phyloP scores from a whole-genome alignment of 2,113 vertebrate species.

The Tachycineta bicolor region DNA sequence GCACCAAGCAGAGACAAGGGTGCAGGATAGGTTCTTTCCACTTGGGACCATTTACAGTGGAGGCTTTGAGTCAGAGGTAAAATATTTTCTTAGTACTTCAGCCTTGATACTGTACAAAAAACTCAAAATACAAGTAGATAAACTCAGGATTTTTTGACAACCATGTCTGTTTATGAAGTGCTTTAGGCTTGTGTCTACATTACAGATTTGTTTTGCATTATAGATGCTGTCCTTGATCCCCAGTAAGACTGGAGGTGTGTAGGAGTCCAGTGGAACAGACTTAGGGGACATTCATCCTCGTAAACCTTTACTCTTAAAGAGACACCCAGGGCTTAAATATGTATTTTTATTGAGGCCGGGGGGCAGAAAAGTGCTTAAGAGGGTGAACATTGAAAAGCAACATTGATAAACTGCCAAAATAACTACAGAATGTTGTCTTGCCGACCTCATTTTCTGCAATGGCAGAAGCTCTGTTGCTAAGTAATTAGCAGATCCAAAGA shows the following conservation, averaged over 20 bases:
- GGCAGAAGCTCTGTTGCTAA: neutral
- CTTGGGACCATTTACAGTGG: neutral
- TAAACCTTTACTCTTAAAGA: neutral
- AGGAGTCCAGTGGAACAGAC: neutral
- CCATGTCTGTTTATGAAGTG: neutral
- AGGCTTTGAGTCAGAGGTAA: neutral
- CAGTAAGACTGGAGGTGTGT: neutral
- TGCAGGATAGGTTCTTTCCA: neutral
- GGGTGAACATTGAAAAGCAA: neutral
- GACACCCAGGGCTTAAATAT: neutral
- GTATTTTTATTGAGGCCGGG: neutral
- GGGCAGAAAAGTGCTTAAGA: neutral
- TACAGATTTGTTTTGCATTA: neutral
- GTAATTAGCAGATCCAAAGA: slow-evolving; percentile 15
- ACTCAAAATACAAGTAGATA: neutral
- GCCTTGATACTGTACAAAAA: neutral
- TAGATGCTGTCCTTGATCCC: neutral
- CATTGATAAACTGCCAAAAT: neutral
- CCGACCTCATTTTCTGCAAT: neutral
- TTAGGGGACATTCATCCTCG: neutral
- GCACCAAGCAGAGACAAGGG: neutral
- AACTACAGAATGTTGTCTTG: neutral
- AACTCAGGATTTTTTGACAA: neutral
- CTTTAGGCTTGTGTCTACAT: neutral
- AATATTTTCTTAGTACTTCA: neutral